Percentiles rank a stretch among this genome's conserved stretches.
phyloP scores from a whole-genome alignment of 1,140 invertebrate species.

The Diplogasteroides magnus region DNA sequence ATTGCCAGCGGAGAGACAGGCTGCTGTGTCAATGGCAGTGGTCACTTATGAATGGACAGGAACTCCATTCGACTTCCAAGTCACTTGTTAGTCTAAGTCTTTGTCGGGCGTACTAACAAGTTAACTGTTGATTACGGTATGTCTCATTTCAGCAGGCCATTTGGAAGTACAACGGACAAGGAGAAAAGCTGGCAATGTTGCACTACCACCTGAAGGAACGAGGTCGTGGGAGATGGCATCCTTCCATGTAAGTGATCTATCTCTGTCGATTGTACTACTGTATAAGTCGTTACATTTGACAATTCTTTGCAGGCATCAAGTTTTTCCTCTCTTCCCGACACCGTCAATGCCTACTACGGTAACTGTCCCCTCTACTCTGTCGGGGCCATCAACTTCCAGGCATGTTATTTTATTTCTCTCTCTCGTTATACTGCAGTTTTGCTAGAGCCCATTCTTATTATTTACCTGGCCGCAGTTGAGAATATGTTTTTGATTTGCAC shows the following conservation, averaged over 20 bases:
- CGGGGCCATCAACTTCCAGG: constrained; percentile 4
- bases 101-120: background rate
- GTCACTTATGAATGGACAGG: constrained; percentile 13
- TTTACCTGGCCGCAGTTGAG: no score
- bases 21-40: background rate
- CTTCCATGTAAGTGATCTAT: background rate
- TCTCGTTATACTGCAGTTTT: no score
- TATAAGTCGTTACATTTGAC: background rate
- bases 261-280: background rate
- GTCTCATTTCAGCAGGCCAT: background rate
- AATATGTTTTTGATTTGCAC: no score
- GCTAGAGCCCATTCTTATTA: no score
- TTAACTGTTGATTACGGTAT: background rate
- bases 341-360: background rate
- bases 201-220: background rate
- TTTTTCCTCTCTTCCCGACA: background rate
- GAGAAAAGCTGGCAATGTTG: background rate
- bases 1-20: background rate
- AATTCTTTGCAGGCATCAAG: background rate
- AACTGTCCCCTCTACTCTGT: constrained; percentile 8
- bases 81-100: no score
- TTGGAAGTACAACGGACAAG: background rate
- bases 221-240: background rate
- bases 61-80: constrained; percentile 7
- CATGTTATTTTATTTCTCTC: no score